Base-by-base conservation (phyloP, 1,140 invertebrate genomes). In the Diabrotica undecimpunctata region DNA sequence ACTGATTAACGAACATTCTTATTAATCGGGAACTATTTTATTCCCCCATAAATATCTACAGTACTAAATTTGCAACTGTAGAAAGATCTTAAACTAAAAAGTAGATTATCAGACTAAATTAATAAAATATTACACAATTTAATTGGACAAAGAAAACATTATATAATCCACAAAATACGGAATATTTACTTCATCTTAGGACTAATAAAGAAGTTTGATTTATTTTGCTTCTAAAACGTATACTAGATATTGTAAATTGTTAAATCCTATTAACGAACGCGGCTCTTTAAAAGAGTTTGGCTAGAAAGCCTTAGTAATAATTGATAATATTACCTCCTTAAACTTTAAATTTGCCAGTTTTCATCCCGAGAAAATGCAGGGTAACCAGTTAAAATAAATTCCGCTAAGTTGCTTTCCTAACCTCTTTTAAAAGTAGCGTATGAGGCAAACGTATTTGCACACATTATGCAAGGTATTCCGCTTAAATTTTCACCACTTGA, bases 371-470 rank as follows among this genome's bases (percentile, higher is more conserved):
- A 55, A 36, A 55, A 14, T 10, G 54, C 35, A 55, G 13, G 13
- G 35, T 55, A 14, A 55, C 54, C 8, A 55, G 4, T 55, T 55
- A 10, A 14, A 14, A 10, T 9, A 8, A 55, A 9, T 36, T 55
- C 11, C 12, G 12, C 12, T 55, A 4, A 4, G 12, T 10, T 4
- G 8, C 35, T 55, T 25, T 55, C 10, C 6, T 55, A 25, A 55
- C 10, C 35, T 55, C 54, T 55, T 55, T 55, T 55, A 55, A 55
- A 55, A 12, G 8, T 4, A 3, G 9, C 10, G 35, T 36, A 10
- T 25, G 8, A 55, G 12, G 25, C 25, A 65, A 57, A 64, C 5
- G 46, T 35, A 57, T n/a, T 46, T 46, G 41, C n/a, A 46, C 41
- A 46, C 41, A 46, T n/a, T 46, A 46, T 46, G 41, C 41, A 46